Percentiles rank a stretch among this genome's conserved stretches.
phyloP scores from a whole-genome alignment of 1,140 invertebrate genomes.

The Heliconius hermathena region DNA sequence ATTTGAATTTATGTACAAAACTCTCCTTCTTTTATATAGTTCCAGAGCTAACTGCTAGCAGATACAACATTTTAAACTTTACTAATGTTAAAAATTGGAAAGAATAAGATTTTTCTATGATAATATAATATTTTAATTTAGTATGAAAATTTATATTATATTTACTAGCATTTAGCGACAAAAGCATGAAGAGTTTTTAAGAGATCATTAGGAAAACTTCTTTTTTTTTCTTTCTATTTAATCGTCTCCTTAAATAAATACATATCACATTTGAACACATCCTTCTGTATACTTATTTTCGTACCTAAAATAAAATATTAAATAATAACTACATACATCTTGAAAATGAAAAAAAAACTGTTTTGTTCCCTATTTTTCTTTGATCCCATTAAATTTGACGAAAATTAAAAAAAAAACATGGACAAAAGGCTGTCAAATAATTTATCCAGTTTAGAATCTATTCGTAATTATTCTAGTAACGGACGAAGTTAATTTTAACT shows the following conservation, averaged over 20 bases:
- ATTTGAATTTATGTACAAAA: constrained; percentile 80
- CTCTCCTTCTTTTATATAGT: constrained; percentile 56
- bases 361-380: constrained; percentile 55
- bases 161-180: constrained; percentile 38
- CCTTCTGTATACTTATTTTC: constrained; percentile 62
- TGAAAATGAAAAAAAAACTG: constrained; percentile 31
- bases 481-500: constrained; percentile 5
- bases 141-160: constrained; percentile 20
- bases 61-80: constrained; percentile 25
- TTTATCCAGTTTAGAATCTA: background rate
- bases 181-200: constrained; percentile 74
- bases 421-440: background rate
- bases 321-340: constrained; percentile 52
- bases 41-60: constrained; percentile 29
- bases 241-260: constrained; percentile 74
- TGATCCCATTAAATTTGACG: constrained; percentile 19
- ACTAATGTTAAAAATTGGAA: background rate
- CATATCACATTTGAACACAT: constrained; percentile 81
- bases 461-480: background rate
- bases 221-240: constrained; percentile 61
- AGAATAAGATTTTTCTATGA: background rate
- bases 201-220: constrained; percentile 81
- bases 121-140: constrained; percentile 12
- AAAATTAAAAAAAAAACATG: background rate
- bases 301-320: constrained; percentile 64